Evolutionary conservation across 2,888 invertebrate species (phyloP).

Genomic region (Eugnorisma glareosa): DNA sequence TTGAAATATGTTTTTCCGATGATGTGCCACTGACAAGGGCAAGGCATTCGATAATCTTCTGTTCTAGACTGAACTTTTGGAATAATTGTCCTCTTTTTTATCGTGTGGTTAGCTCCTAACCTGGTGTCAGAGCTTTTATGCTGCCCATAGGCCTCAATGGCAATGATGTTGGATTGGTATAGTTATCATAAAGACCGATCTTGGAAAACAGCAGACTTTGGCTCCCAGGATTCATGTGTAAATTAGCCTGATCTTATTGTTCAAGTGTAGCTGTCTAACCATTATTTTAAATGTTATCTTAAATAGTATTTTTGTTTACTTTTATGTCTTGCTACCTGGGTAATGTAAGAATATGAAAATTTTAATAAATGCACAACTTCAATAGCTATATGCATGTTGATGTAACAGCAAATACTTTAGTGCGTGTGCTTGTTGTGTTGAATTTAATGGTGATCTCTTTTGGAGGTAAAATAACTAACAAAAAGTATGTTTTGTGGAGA

Average conservation of each 20-base stretch:
- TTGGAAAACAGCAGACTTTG: neutral
- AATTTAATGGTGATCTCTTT: neutral
- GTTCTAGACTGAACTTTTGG: too few species aligned
- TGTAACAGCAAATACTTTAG: neutral
- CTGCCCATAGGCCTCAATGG: too few species aligned
- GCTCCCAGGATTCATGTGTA: neutral
- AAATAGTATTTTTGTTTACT: neutral
- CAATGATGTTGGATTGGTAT: neutral
- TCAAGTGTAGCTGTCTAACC: neutral
- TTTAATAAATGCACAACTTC: neutral
- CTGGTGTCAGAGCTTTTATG: too few species aligned
- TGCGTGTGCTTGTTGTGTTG: neutral
- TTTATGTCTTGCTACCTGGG: constrained; percentile 21
- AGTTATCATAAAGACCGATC: neutral
- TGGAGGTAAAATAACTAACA: neutral
- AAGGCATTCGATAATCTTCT: neutral
- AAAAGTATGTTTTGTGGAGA: neutral
- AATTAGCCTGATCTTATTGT: neutral
- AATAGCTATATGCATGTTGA: neutral
- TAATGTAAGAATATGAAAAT: constrained; percentile 10
- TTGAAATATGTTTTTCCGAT: neutral
- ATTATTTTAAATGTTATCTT: neutral
- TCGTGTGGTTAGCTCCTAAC: too few species aligned
- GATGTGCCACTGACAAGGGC: neutral
- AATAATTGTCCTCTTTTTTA: neutral